Base-by-base conservation (phyloP, 2,888 invertebrate genomes). In the Monoplex corrugatus region DNA sequence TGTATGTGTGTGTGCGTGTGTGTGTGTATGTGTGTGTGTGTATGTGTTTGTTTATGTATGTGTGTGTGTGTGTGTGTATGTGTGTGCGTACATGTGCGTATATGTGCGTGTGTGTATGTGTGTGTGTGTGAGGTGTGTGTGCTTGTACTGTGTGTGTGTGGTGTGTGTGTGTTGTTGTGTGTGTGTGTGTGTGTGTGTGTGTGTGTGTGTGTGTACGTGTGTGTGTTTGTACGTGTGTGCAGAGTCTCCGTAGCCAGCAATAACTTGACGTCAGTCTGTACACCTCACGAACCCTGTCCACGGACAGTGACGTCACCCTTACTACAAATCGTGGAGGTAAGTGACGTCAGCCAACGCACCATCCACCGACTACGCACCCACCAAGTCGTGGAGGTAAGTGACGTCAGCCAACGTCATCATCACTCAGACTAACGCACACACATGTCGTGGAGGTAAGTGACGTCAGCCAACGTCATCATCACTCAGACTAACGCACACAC, bases 181-280 rank as follows among this genome's bases (percentile, higher is more conserved):
- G 72, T 72, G 28, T 72, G 72, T 72, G 72, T 72, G 28, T 72
- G 72, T 72, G 72, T 72, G 72, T 72, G 72, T 72, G 72, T 72
- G 72, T 72, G 72, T 72, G 72, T 72, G 72, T 72, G 72, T 72
- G 72, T 72, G 72, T 72, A 6, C 28, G 50, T 50, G 50, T 50
- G 50, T 50, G 50, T 50, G 50, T 50, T 50, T 50, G 16, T 50
- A 16, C 16, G 50, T 13, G 50, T 50, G 16, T 50, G 50, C 43
- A 83, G 83, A 32, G 38, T 83, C 83, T 16, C 32, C 16, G 50
- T 83, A 16, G 32, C n/a, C 23, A 13, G 35, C 16, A n/a, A n/a
- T 35, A n/a, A 44, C 83, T 2, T 2, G 50, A 83, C 45, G n/a
- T 83, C 32, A 28, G 35, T 50, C 3, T 45, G 16, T 83, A 83